A percentile compares a stretch with the other conserved stretches of the same genome.
phyloP scores from a whole-genome alignment of 2,888 invertebrate species.

The Molorchus minor region DNA sequence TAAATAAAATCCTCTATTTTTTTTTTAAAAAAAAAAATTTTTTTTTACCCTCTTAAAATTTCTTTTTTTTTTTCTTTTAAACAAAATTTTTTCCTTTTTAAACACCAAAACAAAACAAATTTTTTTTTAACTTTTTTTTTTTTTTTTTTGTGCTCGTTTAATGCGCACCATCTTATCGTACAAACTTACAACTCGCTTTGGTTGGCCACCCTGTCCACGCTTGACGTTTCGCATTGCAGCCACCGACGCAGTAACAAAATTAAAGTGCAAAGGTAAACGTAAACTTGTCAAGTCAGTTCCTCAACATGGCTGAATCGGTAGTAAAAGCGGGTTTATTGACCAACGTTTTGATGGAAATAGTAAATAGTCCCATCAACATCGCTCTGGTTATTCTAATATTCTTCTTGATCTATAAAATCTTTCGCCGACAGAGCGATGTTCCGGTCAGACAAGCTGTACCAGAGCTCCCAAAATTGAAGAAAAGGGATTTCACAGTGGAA shows the following conservation, averaged over 20 bases:
- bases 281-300: conserved; percentile 29
- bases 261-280: conserved; percentile 10
- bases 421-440: conserved; percentile 63
- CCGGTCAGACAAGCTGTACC: conserved; percentile 64
- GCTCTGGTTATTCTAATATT: conserved; percentile 74
- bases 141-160: too few relatives aligned
- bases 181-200: too few relatives aligned
- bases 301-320: conserved; percentile 57
- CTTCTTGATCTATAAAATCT: conserved; percentile 79
- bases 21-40: too few relatives aligned
- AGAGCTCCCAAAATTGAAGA: conserved; percentile 82
- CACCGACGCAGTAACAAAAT: conserved; percentile 13
- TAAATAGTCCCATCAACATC: conserved; percentile 77
- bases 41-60: too few relatives aligned
- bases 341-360: conserved; percentile 68
- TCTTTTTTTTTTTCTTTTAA: too few relatives aligned
- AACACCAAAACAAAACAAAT: too few relatives aligned
- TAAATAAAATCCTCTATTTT: too few relatives aligned
- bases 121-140: too few relatives aligned
- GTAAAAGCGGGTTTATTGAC: conserved; percentile 57
- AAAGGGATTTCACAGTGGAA: conserved; percentile 88
- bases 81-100: too few relatives aligned
- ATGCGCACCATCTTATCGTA: too few relatives aligned
- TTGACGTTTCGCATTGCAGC: conserved; percentile 5
- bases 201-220: not conserved